Base-by-base conservation (phyloP, 2,888 invertebrate species). In the Xestia xanthographa region DNA sequence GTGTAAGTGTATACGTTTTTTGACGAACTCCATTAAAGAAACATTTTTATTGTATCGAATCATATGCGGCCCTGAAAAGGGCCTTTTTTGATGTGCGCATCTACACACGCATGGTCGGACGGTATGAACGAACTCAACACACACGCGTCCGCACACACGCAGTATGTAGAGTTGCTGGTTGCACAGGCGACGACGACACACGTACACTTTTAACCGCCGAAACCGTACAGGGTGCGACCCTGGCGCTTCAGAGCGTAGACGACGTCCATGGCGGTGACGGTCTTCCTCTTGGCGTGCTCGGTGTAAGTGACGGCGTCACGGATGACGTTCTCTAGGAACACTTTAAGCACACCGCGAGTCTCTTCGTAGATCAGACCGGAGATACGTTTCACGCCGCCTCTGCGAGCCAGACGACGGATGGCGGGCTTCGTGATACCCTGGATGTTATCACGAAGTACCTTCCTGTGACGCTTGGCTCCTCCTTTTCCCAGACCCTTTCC, bases 231-330 rank as follows among this genome's bases (percentile, higher is more conserved):
- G 56, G 73, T 73, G 56, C 72, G 72, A 20, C 98, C 97, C 93
- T 98, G 98, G 66, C 98, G 96, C 91, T 98, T 98, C 89, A 98
- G 93, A 48, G 98, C 98, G 88, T 98, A 98, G 66, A 98, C 98
- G n/a, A 98, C 98, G 88, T 98, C 98, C 98, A 98, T 98, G 67
- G 98, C 98, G 0, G 98, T 98, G 56, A 98, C 98, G 6, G 98
- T 98, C 95, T 98, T 98, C 87, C 98, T 96, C 94, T 98, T 98
- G 85, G 53, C 98, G 92, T 98, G 98, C 92, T 98, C 98, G 45
- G 98, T 98, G 94, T 73, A 73, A 8, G 73, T 73, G 45, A 73
- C 73, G 20, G 73, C 66, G 65, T 73, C 73, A 12, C 65, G 65
- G 73, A 73, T 73, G 29, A 73, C 73, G 58, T 93, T 98, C 92